Conservation (phyloP, 1,140 invertebrate species). For the Bombyx mandarina region DNA sequence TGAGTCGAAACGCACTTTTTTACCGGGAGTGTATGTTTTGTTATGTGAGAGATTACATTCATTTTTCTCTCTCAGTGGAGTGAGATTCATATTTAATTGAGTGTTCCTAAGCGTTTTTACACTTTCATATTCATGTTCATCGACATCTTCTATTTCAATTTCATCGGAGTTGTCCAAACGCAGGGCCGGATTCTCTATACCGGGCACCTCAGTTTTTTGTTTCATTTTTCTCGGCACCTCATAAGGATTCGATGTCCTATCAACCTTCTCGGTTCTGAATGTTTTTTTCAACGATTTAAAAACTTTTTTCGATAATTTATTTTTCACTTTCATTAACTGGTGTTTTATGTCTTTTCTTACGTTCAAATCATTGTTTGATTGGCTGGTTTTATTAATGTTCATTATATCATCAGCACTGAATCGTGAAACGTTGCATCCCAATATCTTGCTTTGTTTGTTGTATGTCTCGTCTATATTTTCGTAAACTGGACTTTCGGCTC, state of each 20-base stretch:
- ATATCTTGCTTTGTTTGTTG: conserved; percentile 67
- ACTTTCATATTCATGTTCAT: conserved; percentile 58
- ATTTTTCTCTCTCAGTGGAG: conserved; percentile 46
- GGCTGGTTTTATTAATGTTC: conserved; percentile 48
- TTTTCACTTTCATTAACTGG: conserved; percentile 45
- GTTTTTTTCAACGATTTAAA: conserved; percentile 65
- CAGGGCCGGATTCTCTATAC: conserved; percentile 61
- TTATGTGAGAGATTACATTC: conserved; percentile 44
- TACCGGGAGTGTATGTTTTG: conserved; percentile 45
- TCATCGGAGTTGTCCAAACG: conserved; percentile 66
- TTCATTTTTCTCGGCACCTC: conserved; percentile 55
- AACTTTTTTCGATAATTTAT: conserved; percentile 62
- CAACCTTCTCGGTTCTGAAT: conserved; percentile 60
- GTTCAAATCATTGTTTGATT: conserved; percentile 47
- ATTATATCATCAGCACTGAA: conserved; percentile 61
- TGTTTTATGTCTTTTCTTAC: conserved; percentile 50
- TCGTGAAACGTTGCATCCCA: conserved; percentile 60
- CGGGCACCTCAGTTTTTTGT: conserved; percentile 33
- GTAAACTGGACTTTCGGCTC: conserved; percentile 55
- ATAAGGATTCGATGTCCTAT: conserved; percentile 55
- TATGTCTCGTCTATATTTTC: conserved; percentile 43
- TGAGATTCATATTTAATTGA: conserved; percentile 53
- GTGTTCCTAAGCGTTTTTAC: conserved; percentile 60
- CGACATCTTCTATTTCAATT: conserved; percentile 59
- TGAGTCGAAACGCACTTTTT: conserved; percentile 67